Base-by-base conservation (phyloP, 2,888 invertebrate species). In the Xanthostigma xanthostigma region DNA sequence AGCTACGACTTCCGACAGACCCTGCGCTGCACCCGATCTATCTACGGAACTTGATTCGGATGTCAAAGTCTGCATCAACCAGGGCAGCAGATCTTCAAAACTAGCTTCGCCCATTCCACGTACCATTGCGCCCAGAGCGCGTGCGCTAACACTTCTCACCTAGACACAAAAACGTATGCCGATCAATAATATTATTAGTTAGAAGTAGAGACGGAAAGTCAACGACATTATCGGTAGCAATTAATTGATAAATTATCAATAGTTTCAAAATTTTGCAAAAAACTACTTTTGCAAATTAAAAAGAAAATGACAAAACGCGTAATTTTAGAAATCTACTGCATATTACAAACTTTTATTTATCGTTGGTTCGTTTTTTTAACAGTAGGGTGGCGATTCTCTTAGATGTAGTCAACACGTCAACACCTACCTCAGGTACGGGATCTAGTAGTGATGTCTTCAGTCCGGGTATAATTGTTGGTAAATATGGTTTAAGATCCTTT, bases 61-160 rank as follows among this genome's bases (percentile, higher is more conserved):
- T 3, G 95, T 94, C 37, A 98, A 75, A 2, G 94, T 96, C 68
- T 91, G 87, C 94, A 97, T 97, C 52, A 98, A 73, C 98, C 98
- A 98, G 13, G 97, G 96, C 57, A 98, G 73, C 49, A 98, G 74
- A 67, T 97, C 93, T 64, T 94, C 93, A 67, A 95, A 95, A 61
- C 91, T 90, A 48, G 84, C 81, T 71, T 96, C 95, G 34, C 95
- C 95, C 89, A 96, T 94, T 55, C 94, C 95, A 55, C 87, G 80
- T 42, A 96, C 94, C 94, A 97, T 96, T 14, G 96, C 93, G 49
- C 97, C 97, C 38, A 98, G 74, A 1, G 97, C 97, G 53, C 92
- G 78, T 1, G 98, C 92, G 0, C 96, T 94, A 9, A 97, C 96
- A 38, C 90, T 89, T 17, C 98, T 79, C 37, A 94, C 92, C 75